phyloP scores from a whole-genome alignment of 2,113 vertebrate species.

The Himantopus leucocephalus region DNA sequence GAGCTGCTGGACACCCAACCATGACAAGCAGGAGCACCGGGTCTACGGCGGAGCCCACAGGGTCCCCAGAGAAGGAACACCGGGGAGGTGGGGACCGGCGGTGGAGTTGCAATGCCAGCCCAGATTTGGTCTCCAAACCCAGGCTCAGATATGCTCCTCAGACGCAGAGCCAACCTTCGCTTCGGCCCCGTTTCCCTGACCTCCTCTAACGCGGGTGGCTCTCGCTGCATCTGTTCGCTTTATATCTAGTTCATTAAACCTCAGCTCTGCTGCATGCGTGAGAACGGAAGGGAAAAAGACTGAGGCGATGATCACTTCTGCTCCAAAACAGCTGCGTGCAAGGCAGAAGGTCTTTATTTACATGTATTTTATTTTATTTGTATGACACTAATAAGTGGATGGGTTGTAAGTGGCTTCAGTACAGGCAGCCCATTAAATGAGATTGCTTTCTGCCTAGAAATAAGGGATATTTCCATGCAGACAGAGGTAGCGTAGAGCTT shows the following conservation, averaged over 20 bases:
- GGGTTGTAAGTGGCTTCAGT: slow-evolving; percentile 22
- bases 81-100: not conserved
- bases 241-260: slow-evolving; percentile 5
- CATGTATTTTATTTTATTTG: slow-evolving; percentile 37
- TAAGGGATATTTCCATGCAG: not conserved
- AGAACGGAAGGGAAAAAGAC: slow-evolving; percentile 24
- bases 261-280: not conserved
- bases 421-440: not conserved
- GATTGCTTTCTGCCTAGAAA: slow-evolving; percentile 3
- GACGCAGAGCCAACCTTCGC: not conserved
- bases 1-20: not conserved
- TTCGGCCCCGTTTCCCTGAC: not conserved
- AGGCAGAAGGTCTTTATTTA: slow-evolving; percentile 46
- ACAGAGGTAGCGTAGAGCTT: not conserved
- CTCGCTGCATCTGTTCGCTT: not conserved
- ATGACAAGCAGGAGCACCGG: not conserved
- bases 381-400: slow-evolving; percentile 47
- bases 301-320: not conserved
- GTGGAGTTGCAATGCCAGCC: not conserved
- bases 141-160: not conserved
- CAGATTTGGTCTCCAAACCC: not conserved
- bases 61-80: not conserved
- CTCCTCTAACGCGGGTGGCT: not conserved
- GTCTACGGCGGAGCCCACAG: not conserved
- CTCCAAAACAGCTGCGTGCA: not conserved